Percentiles rank a stretch among this genome's conserved stretches.
These are phyloP conservation scores for Nomada lathburiana DNA, from an alignment of 2,888 invertebrate species.

Conservation along the genomic window DNA sequence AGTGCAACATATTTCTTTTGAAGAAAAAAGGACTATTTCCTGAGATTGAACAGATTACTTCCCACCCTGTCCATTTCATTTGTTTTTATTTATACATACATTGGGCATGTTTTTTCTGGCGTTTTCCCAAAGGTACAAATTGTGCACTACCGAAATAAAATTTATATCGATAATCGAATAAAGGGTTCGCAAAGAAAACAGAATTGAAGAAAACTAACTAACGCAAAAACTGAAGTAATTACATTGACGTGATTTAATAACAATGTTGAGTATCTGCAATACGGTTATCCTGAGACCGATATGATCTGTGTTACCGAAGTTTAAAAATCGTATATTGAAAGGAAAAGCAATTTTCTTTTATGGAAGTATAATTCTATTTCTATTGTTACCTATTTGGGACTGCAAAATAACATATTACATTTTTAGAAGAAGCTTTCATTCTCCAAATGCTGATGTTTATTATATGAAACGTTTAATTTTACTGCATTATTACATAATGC, in stretches of 20 bases:
- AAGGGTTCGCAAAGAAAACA: not conserved
- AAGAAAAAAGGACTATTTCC: constrained; percentile 19
- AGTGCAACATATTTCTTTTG: constrained; percentile 31
- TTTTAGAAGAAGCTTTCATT: not conserved
- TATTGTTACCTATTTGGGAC: not conserved
- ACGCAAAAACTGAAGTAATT: constrained; percentile 17
- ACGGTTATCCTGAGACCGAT: constrained; percentile 24
- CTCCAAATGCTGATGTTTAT: not conserved
- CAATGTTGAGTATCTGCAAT: constrained; percentile 39
- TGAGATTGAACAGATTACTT: constrained; percentile 65
- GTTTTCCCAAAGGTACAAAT: constrained; percentile 33
- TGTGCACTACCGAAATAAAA: not conserved
- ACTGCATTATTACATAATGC: not conserved
- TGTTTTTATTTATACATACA: constrained; percentile 23
- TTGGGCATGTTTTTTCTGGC: constrained; percentile 16
- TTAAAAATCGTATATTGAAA: constrained; percentile 6
- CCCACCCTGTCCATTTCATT: constrained; percentile 27
- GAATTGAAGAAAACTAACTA: constrained; percentile 11
- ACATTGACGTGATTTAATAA: constrained; percentile 30
- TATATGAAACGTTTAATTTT: too few species aligned
- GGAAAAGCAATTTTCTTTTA: constrained; percentile 8
- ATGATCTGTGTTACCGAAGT: constrained; percentile 12
- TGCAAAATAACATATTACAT: not conserved
- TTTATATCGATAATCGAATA: not conserved
- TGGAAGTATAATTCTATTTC: not conserved